Evolutionary conservation across 53 echinoderm and acorn worm species (phyloP).

Genomic region (Glandiceps talaboti): DNA sequence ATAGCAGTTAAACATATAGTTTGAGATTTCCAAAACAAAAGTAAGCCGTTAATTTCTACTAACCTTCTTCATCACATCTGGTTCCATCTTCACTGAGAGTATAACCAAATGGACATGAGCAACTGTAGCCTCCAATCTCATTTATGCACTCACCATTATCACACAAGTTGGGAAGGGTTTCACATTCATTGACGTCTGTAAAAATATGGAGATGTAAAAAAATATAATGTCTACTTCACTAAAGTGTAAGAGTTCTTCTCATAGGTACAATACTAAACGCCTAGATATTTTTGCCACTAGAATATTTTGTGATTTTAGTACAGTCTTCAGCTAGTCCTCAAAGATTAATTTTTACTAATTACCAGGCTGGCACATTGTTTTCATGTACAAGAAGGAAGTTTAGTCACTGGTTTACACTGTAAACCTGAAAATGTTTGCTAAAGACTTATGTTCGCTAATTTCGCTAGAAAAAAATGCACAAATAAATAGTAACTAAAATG

Average conservation of each 20-base stretch:
- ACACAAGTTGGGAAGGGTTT: constrained; percentile 65
- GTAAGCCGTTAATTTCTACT: not conserved
- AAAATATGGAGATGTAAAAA: not conserved
- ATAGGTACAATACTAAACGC: no score
- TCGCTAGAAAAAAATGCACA: no score
- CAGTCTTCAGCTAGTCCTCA: not conserved
- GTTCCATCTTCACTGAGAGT: constrained; percentile 41
- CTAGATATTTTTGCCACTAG: not conserved
- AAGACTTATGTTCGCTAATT: no score
- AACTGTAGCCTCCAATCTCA: constrained; percentile 53
- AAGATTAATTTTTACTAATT: no score
- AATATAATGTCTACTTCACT: no score
- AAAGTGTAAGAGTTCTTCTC: no score
- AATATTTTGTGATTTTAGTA: not conserved
- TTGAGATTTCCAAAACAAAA: not conserved
- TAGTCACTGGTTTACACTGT: no score
- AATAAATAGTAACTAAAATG: no score
- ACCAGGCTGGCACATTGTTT: not conserved
- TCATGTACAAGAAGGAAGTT: no score
- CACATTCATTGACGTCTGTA: constrained; percentile 86
- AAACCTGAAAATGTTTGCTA: no score
- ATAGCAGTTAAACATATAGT: no score
- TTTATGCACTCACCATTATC: constrained; percentile 64
- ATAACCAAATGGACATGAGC: constrained; percentile 59
- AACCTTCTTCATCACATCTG: constrained; percentile 35